Evolutionary conservation across 30 jellyfish, hydroid and myxozoan species (phyloP), one percentile per base, ranked within the genome.

Genomic region (Hydractinia symbiolongicarpus): DNA sequence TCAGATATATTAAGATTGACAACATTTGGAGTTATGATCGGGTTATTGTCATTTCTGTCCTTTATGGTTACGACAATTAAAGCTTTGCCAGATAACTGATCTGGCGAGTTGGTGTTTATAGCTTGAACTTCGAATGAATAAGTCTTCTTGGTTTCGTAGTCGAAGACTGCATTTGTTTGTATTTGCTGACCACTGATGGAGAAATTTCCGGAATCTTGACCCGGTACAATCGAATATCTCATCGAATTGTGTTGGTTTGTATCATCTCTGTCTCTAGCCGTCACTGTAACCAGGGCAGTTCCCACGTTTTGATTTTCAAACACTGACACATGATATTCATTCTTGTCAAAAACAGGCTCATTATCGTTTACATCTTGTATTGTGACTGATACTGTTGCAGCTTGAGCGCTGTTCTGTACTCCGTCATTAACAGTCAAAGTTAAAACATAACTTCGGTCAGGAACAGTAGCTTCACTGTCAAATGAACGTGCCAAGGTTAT

Each of bases 191-290:
- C 74, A 61, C 67, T 82, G 82, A 90, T 70, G 6, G 95, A 30
- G 93, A 90, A 90, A 67, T 90, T 90, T 6, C 97, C 97, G 9
- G 97, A 55, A 71, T 85, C 95, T 56, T 88, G 76, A 44, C 95
- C 61, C 54, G 93, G 85, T 15, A 87, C 90, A 53, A 87, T 86
- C 67, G 53, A 53, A 60, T 85, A 92, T 5, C 19, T 53, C 54
- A 87, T 52, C 66, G 7, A 53, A 10, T 62, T 21, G 64, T 52
- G 14, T 57, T 67, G 77, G 0, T 83, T 8, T 0, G 96, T 83
- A 5, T 89, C 87, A 78, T 92, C 98, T 9, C 72, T 67, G 82
- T 92, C 98, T 9, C 72, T 21, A 9, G 98, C 98, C 56, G 66
- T 86, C n/a, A 92, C 95, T 5, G 84, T 92, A 15, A 80, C 52